Conservation (phyloP, 2,797 vertebrate species). For the Saxicola maurus region DNA sequence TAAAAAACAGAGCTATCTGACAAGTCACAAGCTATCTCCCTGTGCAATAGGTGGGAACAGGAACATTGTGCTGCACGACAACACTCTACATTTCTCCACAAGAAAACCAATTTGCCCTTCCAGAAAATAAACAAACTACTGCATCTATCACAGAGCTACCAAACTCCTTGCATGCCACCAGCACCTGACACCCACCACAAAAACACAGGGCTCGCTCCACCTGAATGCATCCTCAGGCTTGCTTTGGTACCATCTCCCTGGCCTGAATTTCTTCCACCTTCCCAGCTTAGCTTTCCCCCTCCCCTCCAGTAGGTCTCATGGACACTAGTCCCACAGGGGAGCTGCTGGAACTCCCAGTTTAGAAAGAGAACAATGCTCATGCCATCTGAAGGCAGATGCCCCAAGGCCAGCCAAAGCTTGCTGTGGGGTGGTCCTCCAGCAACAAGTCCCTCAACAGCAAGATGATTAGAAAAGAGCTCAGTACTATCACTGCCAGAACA, state of each 20-base stretch:
- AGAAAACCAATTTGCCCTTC: not conserved
- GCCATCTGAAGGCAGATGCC: not conserved
- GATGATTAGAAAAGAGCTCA: not conserved
- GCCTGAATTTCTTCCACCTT: not conserved
- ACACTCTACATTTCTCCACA: not conserved
- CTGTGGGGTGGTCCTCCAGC: not conserved
- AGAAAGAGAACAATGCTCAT: not conserved
- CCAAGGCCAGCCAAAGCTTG: not conserved
- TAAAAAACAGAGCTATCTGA: not conserved
- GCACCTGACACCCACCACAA: not conserved
- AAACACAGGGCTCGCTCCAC: not conserved
- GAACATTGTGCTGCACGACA: rapidly evolving
- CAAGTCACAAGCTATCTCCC: not conserved
- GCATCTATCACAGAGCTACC: not conserved
- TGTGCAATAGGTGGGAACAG: not conserved
- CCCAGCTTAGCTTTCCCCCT: not conserved
- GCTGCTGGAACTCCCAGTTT: not conserved
- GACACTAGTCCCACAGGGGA: not conserved
- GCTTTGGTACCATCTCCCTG: not conserved
- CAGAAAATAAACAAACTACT: not conserved
- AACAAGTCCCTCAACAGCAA: not conserved
- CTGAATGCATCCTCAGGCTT: not conserved
- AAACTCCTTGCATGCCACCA: not conserved
- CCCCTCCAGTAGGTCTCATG: not conserved
- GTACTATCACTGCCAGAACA: not conserved